Evolutionary conservation across 64 coral and sea anemone genomes (phyloP).

Genomic region (Dendronephthya gigantea): DNA sequence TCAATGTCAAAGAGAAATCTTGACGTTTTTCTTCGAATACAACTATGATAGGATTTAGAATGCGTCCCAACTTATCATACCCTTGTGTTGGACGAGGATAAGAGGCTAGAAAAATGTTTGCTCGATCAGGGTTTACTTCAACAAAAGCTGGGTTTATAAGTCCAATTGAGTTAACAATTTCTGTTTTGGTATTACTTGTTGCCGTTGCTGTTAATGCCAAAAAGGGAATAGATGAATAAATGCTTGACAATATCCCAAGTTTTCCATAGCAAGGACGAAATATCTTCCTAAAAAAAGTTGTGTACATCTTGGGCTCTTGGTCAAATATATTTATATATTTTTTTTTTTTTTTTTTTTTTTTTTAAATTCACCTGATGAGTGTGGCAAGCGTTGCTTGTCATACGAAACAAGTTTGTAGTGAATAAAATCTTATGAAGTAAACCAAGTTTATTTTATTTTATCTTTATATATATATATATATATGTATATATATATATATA

Average conservation of each 20-base stretch:
- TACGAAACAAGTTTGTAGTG: too few relatives aligned
- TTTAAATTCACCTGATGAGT: too few relatives aligned
- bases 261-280: constrained; percentile 34
- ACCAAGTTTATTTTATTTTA: too few relatives aligned
- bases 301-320: too few relatives aligned
- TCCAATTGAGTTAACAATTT: constrained; percentile 9
- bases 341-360: too few relatives aligned
- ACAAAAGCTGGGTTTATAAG: background rate
- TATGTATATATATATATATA: too few relatives aligned
- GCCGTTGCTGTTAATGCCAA: constrained; percentile 48
- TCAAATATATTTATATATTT: too few relatives aligned
- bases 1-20: background rate
- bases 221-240: constrained; percentile 14
- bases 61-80: background rate
- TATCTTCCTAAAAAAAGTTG: background rate
- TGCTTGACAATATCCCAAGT: constrained; percentile 20
- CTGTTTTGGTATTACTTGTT: background rate
- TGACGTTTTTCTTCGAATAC: background rate
- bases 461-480: too few relatives aligned
- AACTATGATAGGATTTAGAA: background rate
- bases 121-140: background rate
- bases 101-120: background rate
- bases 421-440: too few relatives aligned
- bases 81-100: background rate
- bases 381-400: too few relatives aligned